Evolutionary conservation across 2,888 invertebrate species (phyloP), one percentile per base, ranked within the genome.

Genomic region (Antitype chi): DNA sequence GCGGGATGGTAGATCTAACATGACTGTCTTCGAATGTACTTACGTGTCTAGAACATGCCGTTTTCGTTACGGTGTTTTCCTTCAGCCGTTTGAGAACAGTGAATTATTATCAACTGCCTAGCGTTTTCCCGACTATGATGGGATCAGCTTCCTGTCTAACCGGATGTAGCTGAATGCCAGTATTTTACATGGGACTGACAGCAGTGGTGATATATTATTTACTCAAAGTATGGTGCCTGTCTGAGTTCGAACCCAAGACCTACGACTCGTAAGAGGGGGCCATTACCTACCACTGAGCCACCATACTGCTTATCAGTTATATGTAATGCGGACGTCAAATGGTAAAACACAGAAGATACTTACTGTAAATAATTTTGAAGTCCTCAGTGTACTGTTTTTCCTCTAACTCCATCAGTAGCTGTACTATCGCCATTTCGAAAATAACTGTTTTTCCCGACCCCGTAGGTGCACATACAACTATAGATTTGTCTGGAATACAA

Each of bases 391-490:
- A 93, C 5, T 93, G 90, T 64, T 90, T 93, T 38, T 94, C 94
- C 84, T 97, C 97, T 60, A 97, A 89, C 59, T 97, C 94, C 93
- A 97, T 97, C 11, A 98, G 92, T 53, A 98, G 91, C 76, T 97
- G 97, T 0, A 98, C 95, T 77, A 98, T 98, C 0, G 98, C 98
- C 93, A 98, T 95, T 96, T 98, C 98, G 94, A 98, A 98, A n/a
- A 98, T 94, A 38, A 97, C 98, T 0, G 98, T 98, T 94, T 98
- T 98, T 4, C 98, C 98, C 2, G 98, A 98, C 2, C 98, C 98
- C 7, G 98, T 98, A 0, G 98, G 98, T 0, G 98, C 98, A 81
- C 98, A 98, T 3, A 98, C 97, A 15, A 98, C 98, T 79, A 98
- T 91, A 0, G 98, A 97, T 89, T 97, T 97, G 93, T 98, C 98